Evolutionary conservation across 2,888 invertebrate species (phyloP), one percentile per base, ranked within the genome.

Genomic region (Buathra laborator): DNA sequence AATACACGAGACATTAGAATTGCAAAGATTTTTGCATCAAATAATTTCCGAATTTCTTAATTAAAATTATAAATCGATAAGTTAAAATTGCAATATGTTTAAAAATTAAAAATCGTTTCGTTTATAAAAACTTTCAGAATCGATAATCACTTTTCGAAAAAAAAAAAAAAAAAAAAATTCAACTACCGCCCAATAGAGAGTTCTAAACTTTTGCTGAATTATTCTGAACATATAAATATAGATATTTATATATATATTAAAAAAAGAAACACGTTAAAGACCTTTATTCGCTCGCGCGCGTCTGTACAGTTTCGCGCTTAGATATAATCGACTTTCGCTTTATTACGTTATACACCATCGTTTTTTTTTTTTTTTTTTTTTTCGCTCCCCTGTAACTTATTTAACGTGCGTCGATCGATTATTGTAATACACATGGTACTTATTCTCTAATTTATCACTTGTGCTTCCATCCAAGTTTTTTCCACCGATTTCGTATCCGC

Each of bases 361-460:
- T 37, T 37, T 37, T 37, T 37, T 76, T 70, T 37, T 37, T 37
- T 37, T 37, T 37, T 76, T 70, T 37, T 37, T 37, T 37, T 37
- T 37, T 37, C 70, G 70, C 32, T 46, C 71, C 56, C 46, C 62
- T 9, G 29, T 16, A 56, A 67, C 44, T 70, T 75, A 72, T 72
- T 74, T 64, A 82, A 82, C 64, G 62, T 75, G 70, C 64, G 74
- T 82, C 68, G 59, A 74, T 79, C 81, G 74, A 81, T 81, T 85
- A 85, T 79, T 82, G 85, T 79, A 85, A 85, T 85, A 82, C 85
- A 85, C 82, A 75, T 70, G 78, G 68, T 84, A 84, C 84, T 81
- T 85, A 81, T 82, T 78, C 75, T 70, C 74, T 74, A 81, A 82
- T 82, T 72, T 85, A 85, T 85, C 74, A 85, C 82, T 85, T 79